Base-by-base conservation (phyloP, 2,888 invertebrate species). In the Idaea aversata region DNA sequence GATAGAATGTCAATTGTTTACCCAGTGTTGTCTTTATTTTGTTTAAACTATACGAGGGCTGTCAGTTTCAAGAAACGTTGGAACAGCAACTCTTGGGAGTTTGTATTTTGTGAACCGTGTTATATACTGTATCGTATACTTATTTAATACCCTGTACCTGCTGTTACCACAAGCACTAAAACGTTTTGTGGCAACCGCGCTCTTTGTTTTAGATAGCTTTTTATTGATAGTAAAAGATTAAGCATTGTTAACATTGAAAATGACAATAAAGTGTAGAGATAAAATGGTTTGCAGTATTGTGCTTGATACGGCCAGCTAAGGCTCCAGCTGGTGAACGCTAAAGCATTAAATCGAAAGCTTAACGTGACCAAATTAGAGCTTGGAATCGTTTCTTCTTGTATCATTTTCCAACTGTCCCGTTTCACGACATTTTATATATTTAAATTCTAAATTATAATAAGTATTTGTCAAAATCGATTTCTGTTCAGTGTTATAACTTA, bases 281-380 rank as follows among this genome's bases (percentile, higher is more conserved):
- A 70, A 72, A 72, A 79, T 79, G 81, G 82, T 83, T 78, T 79
- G 79, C 82, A 84, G 81, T 81, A 79, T 78, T 79, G 79, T 72
- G 87, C 86, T 86, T 85, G 66, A 80, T 69, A 80, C 84, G 80
- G 83, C 79, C 73, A 79, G 77, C 74, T 77, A 73, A 73, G 78
- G 78, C 73, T 70, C 71, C 65, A 70, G 79, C 82, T 86, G 87
- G 80, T 85, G 83, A 83, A 82, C 79, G 87, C 89, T 88, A 84
- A 82, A 85, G 82, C 83, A 88, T 87, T 86, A 2, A 85, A 88
- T 88, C 81, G 85, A 85, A 84, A 84, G 91, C 91, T 91, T 90
- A 86, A 79, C 91, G 91, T 92, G 92, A 92, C 92, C 92, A 88
- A 86, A 74, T 86, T 91, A 90, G 88, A 88, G 88, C 90, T 90